A percentile compares a stretch with the other conserved stretches of the same genome.
phyloP scores from a whole-genome alignment of 30 jellyfish, hydroid and myxozoan species.

The Pseudorhiza aurosa region DNA sequence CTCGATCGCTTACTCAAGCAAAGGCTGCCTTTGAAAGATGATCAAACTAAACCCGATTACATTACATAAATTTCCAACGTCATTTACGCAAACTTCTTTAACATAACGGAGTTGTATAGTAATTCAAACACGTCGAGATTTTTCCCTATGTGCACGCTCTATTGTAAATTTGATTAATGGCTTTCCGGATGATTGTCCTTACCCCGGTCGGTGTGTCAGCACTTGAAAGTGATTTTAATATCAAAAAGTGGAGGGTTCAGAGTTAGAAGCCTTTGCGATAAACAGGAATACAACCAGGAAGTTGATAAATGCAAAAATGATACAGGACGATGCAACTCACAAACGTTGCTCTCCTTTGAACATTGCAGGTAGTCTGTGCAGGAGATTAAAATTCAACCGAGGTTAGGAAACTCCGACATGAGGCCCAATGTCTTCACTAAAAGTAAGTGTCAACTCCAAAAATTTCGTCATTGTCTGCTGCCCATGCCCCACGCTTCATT shows the following conservation, averaged over 20 bases:
- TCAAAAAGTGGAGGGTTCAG: constrained; percentile 2
- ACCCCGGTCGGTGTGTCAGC: constrained; percentile 13
- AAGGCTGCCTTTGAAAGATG: background rate
- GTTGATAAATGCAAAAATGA: constrained; percentile 1
- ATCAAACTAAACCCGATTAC: background rate
- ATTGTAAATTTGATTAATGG: constrained; percentile 11
- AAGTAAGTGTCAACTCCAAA: too few species aligned
- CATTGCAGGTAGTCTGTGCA: too few species aligned
- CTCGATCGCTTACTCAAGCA: too few species aligned
- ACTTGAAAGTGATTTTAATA: constrained; percentile 20
- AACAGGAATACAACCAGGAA: constrained; percentile 50
- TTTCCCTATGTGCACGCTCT: constrained; percentile 7
- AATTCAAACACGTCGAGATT: background rate
- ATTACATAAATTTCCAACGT: background rate
- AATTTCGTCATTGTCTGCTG: too few species aligned
- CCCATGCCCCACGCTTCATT: too few species aligned
- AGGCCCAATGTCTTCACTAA: too few species aligned
- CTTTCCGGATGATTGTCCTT: constrained; percentile 45
- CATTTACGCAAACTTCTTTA: constrained; percentile 1
- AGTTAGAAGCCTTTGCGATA: constrained; percentile 1
- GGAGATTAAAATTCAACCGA: too few species aligned
- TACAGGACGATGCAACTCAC: too few species aligned
- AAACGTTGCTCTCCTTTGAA: too few species aligned
- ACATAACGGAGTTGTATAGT: constrained; percentile 43
- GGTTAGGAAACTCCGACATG: too few species aligned